phyloP scores from a whole-genome alignment of 2,113 vertebrate genomes.

The Xiphorhynchus elegans region DNA sequence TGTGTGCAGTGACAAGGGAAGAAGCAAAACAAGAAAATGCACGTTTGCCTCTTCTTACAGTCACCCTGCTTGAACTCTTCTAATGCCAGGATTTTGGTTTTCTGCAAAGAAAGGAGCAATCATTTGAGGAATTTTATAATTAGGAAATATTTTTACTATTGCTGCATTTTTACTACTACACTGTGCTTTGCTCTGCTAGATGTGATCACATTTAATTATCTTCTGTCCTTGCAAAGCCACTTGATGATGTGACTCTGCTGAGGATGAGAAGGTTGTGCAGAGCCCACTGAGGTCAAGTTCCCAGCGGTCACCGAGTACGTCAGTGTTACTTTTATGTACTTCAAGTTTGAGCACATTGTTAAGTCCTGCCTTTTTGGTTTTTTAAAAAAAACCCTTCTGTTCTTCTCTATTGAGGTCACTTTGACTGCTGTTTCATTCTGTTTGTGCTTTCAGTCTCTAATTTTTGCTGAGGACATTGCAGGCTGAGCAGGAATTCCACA shows the following conservation, averaged over 20 bases:
- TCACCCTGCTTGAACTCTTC: background rate
- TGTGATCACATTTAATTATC: background rate
- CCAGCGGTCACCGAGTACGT: background rate
- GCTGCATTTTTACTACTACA: background rate
- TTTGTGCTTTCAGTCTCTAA: background rate
- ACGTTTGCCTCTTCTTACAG: background rate
- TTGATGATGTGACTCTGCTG: background rate
- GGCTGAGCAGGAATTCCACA: background rate
- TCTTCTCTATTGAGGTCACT: conserved; percentile 1
- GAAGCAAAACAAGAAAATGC: background rate
- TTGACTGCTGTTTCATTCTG: background rate
- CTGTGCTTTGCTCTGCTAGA: background rate
- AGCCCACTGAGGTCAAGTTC: conserved; percentile 9
- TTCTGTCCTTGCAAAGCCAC: conserved; percentile 18
- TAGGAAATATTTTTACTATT: background rate
- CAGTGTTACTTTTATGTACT: background rate
- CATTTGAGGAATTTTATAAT: background rate
- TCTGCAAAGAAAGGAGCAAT: background rate
- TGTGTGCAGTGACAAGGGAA: background rate
- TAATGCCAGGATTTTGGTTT: background rate
- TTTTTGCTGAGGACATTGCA: background rate
- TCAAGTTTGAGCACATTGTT: background rate
- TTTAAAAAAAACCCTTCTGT: background rate
- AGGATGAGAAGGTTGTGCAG: background rate
- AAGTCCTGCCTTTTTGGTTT: background rate